A percentile compares a stretch with the other conserved stretches of the same genome.
Evolutionary conservation across 2,797 vertebrate genomes (phyloP).

Genomic region (Coracias cyanogaster): DNA sequence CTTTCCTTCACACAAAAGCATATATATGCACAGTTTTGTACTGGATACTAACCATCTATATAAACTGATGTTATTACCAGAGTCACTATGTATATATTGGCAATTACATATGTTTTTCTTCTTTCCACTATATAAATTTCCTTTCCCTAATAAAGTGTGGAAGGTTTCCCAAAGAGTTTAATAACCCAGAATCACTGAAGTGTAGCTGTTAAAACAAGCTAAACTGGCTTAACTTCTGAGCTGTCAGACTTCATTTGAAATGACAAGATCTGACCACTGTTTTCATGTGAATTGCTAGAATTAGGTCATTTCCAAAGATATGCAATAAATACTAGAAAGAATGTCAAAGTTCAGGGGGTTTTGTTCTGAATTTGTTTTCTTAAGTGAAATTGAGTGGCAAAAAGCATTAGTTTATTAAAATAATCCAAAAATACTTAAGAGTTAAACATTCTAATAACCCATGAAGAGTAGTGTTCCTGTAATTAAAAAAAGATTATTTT

Average conservation of each 20-base stretch:
- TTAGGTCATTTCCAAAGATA: conserved; percentile 57
- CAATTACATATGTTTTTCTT: conserved; percentile 61
- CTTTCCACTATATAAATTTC: conserved; percentile 67
- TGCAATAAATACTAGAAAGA: conserved; percentile 1
- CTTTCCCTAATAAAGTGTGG: conserved; percentile 68
- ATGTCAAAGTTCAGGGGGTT: neutral
- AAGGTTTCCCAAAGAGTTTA: conserved; percentile 72
- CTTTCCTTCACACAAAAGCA: conserved; percentile 1
- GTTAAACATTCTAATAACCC: neutral
- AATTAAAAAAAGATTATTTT: neutral
- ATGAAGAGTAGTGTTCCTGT: neutral
- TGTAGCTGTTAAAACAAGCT: conserved; percentile 77
- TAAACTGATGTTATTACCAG: conserved; percentile 39
- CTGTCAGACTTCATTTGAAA: conserved; percentile 74
- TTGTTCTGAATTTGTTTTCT: neutral
- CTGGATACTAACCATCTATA: neutral
- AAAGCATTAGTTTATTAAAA: neutral
- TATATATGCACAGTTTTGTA: neutral
- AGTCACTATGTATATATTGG: conserved; percentile 41
- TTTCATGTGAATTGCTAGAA: conserved; percentile 61
- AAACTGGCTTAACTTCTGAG: conserved; percentile 73
- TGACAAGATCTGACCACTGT: conserved; percentile 53
- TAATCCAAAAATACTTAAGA: neutral
- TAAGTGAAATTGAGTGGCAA: neutral
- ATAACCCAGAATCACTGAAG: conserved; percentile 69